phyloP scores from a whole-genome alignment of 1,140 invertebrate genomes.

The Drosophila teissieri region DNA sequence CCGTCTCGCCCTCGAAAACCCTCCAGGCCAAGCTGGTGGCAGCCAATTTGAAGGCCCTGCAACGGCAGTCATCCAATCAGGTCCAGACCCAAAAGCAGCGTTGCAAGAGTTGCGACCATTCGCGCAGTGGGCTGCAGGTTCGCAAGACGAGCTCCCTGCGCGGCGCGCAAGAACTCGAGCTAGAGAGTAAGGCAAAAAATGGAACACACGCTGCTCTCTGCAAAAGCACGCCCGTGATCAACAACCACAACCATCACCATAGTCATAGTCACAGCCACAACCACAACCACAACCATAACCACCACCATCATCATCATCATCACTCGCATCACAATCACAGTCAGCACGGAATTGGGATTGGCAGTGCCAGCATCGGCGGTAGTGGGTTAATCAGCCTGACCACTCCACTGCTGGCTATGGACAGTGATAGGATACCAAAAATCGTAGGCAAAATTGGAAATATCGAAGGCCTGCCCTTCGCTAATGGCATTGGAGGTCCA shows the following conservation, averaged over 20 bases:
- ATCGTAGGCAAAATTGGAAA: conserved; percentile 84
- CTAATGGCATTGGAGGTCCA: conserved; percentile 59
- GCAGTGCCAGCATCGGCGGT: conserved; percentile 71
- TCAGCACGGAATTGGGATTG: conserved; percentile 42
- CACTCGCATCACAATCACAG: conserved; percentile 45
- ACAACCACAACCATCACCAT: conserved; percentile 45
- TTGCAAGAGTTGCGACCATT: conserved; percentile 66
- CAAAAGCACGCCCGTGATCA: conserved; percentile 75
- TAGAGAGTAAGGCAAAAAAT: conserved; percentile 11
- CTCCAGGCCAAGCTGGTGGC: conserved; percentile 69
- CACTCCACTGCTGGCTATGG: conserved; percentile 39
- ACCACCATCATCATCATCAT: conserved; percentile 35
- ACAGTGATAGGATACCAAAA: conserved; percentile 85
- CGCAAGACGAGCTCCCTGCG: conserved; percentile 77
- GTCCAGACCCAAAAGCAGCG: conserved; percentile 22
- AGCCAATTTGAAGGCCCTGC: conserved; percentile 66
- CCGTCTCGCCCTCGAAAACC: conserved; percentile 72
- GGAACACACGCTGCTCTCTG: conserved; percentile 39
- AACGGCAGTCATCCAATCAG: conserved; percentile 21
- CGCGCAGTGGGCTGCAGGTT: conserved; percentile 57
- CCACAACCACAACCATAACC: conserved; percentile 42
- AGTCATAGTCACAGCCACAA: conserved; percentile 39
- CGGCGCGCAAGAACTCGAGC: conserved; percentile 62
- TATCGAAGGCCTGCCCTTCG: conserved; percentile 68
- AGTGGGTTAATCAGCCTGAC: conserved; percentile 57